Conservation (phyloP, 2,888 invertebrate genomes). For the Sminthurinus aureus region DNA sequence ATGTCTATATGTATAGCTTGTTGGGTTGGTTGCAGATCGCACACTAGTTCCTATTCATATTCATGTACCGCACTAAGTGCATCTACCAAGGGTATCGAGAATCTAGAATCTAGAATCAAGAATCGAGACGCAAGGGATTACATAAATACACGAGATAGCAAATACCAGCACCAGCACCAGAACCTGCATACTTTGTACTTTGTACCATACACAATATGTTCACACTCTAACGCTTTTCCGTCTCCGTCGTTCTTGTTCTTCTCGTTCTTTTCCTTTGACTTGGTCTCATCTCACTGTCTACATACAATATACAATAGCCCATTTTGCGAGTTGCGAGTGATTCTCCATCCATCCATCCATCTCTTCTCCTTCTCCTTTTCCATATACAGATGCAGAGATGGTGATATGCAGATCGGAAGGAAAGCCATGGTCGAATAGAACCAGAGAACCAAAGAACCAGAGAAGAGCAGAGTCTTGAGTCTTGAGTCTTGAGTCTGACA, state of each 20-base stretch:
- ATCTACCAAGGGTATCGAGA: not conserved
- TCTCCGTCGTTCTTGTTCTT: too few species aligned
- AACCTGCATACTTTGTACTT: not conserved
- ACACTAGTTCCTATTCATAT: not conserved
- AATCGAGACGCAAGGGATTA: not conserved
- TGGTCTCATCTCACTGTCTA: not conserved
- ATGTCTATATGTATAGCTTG: too few species aligned
- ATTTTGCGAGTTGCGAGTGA: slow-evolving; percentile 13
- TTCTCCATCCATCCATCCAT: not conserved
- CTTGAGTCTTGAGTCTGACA: not conserved
- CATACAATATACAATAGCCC: slow-evolving; percentile 9
- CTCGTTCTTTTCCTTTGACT: not conserved
- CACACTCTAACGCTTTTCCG: slow-evolving; percentile 1
- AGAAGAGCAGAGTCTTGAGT: not conserved
- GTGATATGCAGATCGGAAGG: not conserved
- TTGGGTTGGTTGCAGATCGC: too few species aligned
- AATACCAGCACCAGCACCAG: not conserved
- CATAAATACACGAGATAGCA: not conserved
- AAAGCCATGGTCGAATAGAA: not conserved
- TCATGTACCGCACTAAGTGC: not conserved
- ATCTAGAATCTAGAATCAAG: not conserved
- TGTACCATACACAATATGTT: not conserved
- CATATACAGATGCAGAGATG: too few species aligned
- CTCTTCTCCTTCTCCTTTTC: not conserved
- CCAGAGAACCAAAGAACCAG: not conserved